phyloP scores from a whole-genome alignment of 2,888 invertebrate species.

The Ischnura elegans region DNA sequence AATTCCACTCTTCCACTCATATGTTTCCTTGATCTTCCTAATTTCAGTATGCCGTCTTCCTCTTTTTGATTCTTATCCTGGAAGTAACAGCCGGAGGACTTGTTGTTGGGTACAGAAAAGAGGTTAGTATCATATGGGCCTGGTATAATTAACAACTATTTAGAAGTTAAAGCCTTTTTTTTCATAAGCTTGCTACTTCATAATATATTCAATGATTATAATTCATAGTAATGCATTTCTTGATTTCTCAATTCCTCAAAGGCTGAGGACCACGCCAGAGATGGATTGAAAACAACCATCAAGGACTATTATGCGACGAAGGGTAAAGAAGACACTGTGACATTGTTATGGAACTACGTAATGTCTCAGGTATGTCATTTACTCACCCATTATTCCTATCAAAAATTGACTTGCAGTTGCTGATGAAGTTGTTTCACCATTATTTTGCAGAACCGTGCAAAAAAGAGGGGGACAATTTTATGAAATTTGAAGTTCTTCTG shows the following conservation, averaged over 20 bases:
- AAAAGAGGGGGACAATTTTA: no score
- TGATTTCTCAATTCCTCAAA: conserved; percentile 73
- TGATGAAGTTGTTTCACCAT: conserved; percentile 25
- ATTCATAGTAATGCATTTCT: not conserved
- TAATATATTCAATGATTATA: no score
- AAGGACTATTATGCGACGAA: conserved; percentile 81
- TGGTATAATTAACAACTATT: no score
- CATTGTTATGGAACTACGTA: conserved; percentile 84
- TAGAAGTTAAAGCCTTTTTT: no score
- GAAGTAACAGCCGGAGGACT: conserved; percentile 85
- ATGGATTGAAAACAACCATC: conserved; percentile 82
- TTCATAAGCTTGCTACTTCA: no score
- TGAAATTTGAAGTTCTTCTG: no score
- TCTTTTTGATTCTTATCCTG: conserved; percentile 82
- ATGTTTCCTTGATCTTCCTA: conserved; percentile 72
- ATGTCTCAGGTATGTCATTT: conserved; percentile 81
- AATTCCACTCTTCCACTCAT: no score
- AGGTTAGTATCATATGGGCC: conserved; percentile 77
- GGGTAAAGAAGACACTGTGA: conserved; percentile 83
- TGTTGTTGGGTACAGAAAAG: conserved; percentile 83
- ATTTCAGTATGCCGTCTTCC: conserved; percentile 85
- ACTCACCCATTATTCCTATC: conserved; percentile 18
- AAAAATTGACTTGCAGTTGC: conserved; percentile 69
- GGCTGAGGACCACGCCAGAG: conserved; percentile 82
- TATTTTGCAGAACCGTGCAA: no score